A percentile compares a stretch with the other conserved stretches of the same genome.
These are phyloP conservation scores for Coelopa pilipes DNA, from an alignment of 2,888 invertebrate species.

Conservation along the genomic window DNA sequence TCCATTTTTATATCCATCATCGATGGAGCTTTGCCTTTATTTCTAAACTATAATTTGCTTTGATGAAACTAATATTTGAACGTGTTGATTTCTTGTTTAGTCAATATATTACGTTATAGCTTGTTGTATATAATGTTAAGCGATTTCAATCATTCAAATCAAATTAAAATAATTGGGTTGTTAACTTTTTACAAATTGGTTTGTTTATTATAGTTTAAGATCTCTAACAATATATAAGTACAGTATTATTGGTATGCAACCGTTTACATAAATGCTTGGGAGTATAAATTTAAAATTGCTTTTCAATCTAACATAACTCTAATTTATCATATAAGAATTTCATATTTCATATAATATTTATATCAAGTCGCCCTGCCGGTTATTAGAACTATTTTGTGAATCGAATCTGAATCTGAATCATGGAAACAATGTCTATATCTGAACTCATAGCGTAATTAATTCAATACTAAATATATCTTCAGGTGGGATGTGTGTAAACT, in stretches of 20 bases:
- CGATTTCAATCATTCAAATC: no score
- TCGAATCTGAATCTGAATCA: conserved; percentile 11
- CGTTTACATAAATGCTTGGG: background rate
- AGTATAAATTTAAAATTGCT: conserved; percentile 23
- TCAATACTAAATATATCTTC: conserved; percentile 27
- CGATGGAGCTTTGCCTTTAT: no score
- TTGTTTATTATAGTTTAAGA: no score
- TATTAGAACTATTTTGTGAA: conserved; percentile 1
- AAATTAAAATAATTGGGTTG: no score
- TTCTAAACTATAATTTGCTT: no score
- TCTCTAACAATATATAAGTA: no score
- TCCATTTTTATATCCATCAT: no score
- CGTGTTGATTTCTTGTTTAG: no score
- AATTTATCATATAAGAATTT: conserved; percentile 12
- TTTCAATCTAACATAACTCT: conserved; percentile 17
- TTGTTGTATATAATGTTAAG: no score
- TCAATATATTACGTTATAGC: no score
- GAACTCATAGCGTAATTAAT: conserved; percentile 21
- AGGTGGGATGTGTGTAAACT: conserved; percentile 29
- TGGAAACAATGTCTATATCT: conserved; percentile 10
- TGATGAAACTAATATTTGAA: no score
- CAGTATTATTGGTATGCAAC: background rate
- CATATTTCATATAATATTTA: conserved; percentile 8
- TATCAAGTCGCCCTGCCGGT: conserved; percentile 31
- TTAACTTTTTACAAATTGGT: no score